A percentile compares a stretch with the other conserved stretches of the same genome.
Evolutionary conservation across 2,888 invertebrate species (phyloP).

Genomic region (Allolobophora icterica): DNA sequence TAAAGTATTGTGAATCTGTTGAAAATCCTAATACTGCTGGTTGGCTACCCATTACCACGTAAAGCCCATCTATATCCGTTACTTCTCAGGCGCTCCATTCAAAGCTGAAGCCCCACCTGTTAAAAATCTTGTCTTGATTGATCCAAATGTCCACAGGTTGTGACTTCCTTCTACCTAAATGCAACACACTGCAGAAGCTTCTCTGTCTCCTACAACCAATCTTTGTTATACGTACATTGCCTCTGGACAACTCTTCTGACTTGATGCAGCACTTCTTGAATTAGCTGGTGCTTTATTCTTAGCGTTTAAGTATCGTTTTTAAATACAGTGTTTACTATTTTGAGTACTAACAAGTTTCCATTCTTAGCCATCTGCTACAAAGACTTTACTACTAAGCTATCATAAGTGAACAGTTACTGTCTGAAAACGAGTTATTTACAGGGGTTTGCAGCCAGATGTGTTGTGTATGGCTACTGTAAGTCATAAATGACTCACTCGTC

Average conservation of each 20-base stretch:
- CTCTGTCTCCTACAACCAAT: background rate
- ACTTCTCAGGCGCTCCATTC: too few relatives aligned
- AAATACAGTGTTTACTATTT: background rate
- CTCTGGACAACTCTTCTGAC: background rate
- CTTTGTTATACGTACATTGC: background rate
- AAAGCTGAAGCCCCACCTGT: too few relatives aligned
- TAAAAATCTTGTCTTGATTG: too few relatives aligned
- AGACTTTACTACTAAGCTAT: background rate
- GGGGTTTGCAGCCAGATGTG: too few relatives aligned
- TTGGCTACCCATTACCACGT: too few relatives aligned
- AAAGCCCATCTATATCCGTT: too few relatives aligned
- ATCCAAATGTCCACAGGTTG: too few relatives aligned
- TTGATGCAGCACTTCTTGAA: background rate
- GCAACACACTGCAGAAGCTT: background rate
- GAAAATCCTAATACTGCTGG: too few relatives aligned
- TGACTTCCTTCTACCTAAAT: background rate
- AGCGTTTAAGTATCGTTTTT: background rate
- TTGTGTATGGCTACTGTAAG: background rate
- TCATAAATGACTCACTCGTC: background rate
- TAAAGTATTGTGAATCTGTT: background rate
- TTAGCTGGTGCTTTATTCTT: background rate
- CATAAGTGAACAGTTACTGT: background rate
- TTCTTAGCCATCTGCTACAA: background rate
- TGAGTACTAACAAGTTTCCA: background rate
- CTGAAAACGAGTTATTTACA: background rate